A percentile compares a stretch with the other conserved stretches of the same genome.
phyloP scores from a whole-genome alignment of 64 coral and sea anemone species.

The Stylophora pistillata region DNA sequence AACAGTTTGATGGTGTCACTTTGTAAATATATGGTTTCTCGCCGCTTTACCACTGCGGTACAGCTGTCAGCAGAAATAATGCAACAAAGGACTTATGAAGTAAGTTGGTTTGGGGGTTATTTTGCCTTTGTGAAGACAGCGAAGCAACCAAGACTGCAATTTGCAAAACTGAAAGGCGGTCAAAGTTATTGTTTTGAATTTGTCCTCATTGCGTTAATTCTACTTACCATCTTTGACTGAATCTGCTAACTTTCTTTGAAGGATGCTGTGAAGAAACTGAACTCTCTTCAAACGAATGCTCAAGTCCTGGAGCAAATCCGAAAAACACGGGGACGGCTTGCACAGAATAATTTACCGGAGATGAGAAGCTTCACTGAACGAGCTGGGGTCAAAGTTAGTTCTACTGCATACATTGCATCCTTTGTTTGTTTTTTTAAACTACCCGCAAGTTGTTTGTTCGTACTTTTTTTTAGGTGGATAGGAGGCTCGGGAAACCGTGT shows the following conservation, averaged over 20 bases:
- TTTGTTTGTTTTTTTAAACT: neutral
- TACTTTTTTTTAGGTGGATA: neutral
- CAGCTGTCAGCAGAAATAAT: constrained; percentile 4
- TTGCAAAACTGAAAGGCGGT: neutral
- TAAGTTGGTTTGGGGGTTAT: neutral
- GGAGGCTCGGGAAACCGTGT: too few relatives aligned
- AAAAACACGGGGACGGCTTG: constrained; percentile 44
- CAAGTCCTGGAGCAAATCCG: constrained; percentile 78
- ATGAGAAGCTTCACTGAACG: constrained; percentile 77
- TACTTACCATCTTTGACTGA: neutral
- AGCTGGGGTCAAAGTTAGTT: constrained; percentile 78
- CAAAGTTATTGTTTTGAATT: neutral
- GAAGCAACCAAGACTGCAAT: neutral
- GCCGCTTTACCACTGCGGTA: constrained; percentile 16
- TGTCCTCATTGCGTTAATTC: neutral
- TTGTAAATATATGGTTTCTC: constrained; percentile 23
- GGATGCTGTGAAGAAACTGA: constrained; percentile 90
- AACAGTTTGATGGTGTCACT: neutral
- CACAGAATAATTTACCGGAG: constrained; percentile 65
- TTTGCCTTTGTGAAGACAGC: neutral
- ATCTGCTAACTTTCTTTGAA: constrained; percentile 7
- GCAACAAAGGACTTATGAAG: constrained; percentile 33
- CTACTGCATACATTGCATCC: neutral
- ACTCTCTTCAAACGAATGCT: constrained; percentile 89
- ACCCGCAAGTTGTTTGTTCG: neutral